Conservation (phyloP, 2,797 vertebrate genomes). For the Ctenosaura bakeri region DNA sequence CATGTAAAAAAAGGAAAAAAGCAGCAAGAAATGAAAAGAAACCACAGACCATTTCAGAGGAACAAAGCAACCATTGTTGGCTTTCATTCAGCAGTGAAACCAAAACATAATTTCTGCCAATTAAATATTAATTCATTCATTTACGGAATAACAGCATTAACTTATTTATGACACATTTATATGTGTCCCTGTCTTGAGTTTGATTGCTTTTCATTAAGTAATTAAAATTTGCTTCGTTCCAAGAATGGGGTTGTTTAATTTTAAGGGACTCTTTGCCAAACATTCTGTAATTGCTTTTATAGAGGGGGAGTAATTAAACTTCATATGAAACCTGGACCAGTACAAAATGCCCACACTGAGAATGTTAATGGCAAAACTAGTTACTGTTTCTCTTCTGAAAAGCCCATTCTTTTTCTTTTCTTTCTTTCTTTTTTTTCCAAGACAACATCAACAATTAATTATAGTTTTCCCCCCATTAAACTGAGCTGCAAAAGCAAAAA, state of each 20-base stretch:
- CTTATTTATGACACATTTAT: conserved; percentile 56
- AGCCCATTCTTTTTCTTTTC: background rate
- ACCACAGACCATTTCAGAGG: background rate
- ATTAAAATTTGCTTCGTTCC: conserved; percentile 59
- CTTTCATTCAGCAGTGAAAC: background rate
- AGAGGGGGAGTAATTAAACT: conserved; percentile 19
- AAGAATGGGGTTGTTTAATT: conserved; percentile 37
- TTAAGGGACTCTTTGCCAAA: conserved; percentile 63
- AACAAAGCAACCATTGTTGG: conserved; percentile 17
- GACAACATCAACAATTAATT: background rate
- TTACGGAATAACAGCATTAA: conserved; percentile 54
- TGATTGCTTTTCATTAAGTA: conserved; percentile 52
- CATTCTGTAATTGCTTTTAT: background rate
- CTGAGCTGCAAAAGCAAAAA: background rate
- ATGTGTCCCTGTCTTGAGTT: conserved; percentile 45
- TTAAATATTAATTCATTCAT: conserved; percentile 68
- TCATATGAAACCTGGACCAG: conserved; percentile 21
- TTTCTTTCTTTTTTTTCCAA: background rate
- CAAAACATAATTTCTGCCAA: conserved; percentile 53
- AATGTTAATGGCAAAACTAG: conserved; percentile 18
- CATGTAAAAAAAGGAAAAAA: background rate
- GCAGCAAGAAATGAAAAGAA: background rate
- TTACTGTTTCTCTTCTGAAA: conserved; percentile 1
- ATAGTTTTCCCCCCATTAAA: background rate
- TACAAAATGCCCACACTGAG: background rate